phyloP scores from a whole-genome alignment of 2,888 invertebrate species.

The Mechanitis messenoides region DNA sequence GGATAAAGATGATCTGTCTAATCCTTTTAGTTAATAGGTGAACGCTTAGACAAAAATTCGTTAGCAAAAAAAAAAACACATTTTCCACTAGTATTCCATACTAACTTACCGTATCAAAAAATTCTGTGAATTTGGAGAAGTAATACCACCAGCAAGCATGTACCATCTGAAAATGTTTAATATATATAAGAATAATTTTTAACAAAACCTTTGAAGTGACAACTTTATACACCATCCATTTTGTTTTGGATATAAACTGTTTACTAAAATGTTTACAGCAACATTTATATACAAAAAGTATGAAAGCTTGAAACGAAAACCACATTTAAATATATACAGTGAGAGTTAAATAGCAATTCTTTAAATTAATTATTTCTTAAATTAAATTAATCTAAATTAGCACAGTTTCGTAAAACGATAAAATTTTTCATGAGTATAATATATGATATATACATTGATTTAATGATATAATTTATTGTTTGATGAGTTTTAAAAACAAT shows the following conservation, averaged over 20 bases:
- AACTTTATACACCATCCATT: too few species aligned
- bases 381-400: not conserved
- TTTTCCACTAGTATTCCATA: conserved; percentile 1
- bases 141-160: conserved; percentile 97
- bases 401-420: not conserved
- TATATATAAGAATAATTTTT: not conserved
- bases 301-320: too few species aligned
- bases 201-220: too few species aligned
- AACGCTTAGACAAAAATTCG: too few species aligned
- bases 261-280: not conserved
- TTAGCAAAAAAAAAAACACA: too few species aligned
- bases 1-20: too few species aligned
- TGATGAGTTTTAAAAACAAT: too few species aligned
- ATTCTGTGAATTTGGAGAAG: conserved; percentile 97
- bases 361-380: not conserved
- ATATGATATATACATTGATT: conserved; percentile 1
- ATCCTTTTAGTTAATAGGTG: too few species aligned
- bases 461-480: not conserved
- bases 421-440: not conserved
- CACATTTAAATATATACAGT: too few species aligned
- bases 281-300: not conserved
- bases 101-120: conserved; percentile 92
- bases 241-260: too few species aligned
- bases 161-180: conserved; percentile 85
- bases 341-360: too few species aligned